Evolutionary conservation across 1,140 invertebrate genomes (phyloP), one percentile per base, ranked within the genome.

Genomic region (Akabosia matsudoensis): DNA sequence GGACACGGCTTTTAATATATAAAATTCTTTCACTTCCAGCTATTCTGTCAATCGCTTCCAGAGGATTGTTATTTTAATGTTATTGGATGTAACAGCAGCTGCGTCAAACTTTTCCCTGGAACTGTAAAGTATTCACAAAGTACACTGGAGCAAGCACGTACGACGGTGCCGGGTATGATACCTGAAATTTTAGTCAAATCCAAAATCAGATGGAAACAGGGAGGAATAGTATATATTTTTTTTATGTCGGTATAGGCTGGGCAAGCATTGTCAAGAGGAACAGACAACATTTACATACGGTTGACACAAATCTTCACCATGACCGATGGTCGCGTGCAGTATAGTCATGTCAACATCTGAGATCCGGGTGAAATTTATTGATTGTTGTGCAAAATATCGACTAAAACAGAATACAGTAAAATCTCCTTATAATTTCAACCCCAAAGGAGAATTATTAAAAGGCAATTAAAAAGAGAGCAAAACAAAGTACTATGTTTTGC

Each of bases 11-110:
- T 4, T 30, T 30, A 14, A 10, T 13, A 67, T 61, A n/a, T 3
- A n/a, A 61, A 7, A 56, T 22, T 70, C 37, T 74, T 51, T 33
- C 16, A 26, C 24, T 80, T 83, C 33, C 33, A 82, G 77, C 33
- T 82, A 33, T 81, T 82, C 54, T 73, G 81, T 4, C 81, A 82
- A 45, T 82, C 81, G n/a, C 31, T 78, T 2, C 81, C 81, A 14
- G 61, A 73, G 7, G 76, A 81, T 70, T 81, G 78, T 33, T 80
- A 82, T 45, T 82, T 82, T 61, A 82, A 82, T 52, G 71, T 82
- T 26, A 70, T 81, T 61, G 77, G 78, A 7, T 82, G 81, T 73
- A 76, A 79, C 24, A 75, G 74, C 56, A 24, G 16, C 13, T 81
- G 52, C 45, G 28, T 78, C 33, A 70, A 74, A 13, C 70, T 81